Base-by-base conservation (phyloP, 2,113 vertebrate species). In the Prunella himalayana region DNA sequence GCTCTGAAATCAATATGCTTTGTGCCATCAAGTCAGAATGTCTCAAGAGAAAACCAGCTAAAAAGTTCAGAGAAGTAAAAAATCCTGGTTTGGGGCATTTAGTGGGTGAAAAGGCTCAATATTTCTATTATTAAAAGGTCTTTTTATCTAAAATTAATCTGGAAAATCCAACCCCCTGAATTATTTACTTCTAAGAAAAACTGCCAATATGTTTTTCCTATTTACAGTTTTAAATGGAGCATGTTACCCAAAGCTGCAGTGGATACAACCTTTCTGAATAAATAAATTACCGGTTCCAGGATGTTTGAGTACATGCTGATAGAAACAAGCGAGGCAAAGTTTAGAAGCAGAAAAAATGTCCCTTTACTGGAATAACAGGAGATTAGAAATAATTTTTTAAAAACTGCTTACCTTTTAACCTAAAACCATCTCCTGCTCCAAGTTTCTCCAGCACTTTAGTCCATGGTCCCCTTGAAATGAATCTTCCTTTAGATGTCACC, bases 401-500 rank as follows among this genome's bases (percentile, higher is more conserved):
- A 79, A 28, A 44, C 19, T 15, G 9, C 27, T 95, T 97, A 99
- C 99, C 99, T 99, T 98, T 99, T 84, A 99, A 73, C 78, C 96
- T 98, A 89, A 99, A 87, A 10, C 83, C 97, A 17, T 96, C 97
- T 68, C 98, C 97, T 51, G 95, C 98, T 49, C 99, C 99, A 33
- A 99, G 98, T 82, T 93, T 98, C 63, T 98, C 98, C 90, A 99
- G 95, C 33, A 98, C 97, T 97, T 98, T 99, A 41, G 98, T 99
- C 99, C 99, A 99, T 1, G 97, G 97, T 89, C 99, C 99, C 97
- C 97, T 98, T 59, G 98, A 97, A 79, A 98, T 42, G 20, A 98
- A 97, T 59, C 97, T 98, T 70, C 99, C 99, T 94, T 99, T 99
- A 5, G 99, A 99, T 3, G 98, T 98, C 90, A 99, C 86, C 50